A percentile compares a stretch with the other conserved stretches of the same genome.
Conservation (phyloP, 2,113 vertebrate genomes). For the Varanus komodoensis region DNA sequence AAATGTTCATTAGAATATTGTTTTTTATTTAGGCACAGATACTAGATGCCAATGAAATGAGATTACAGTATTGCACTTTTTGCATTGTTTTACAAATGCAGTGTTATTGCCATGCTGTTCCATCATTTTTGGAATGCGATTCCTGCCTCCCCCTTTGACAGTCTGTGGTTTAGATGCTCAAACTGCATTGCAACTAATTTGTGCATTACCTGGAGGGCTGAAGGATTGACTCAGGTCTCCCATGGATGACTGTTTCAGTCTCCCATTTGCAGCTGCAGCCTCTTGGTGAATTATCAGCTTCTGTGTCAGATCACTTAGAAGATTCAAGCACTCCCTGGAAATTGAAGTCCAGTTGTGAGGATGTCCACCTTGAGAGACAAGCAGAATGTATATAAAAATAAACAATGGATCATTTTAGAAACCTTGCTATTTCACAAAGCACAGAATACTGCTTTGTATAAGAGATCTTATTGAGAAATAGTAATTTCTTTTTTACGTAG, state of each 20-base stretch:
- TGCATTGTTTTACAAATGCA: neutral
- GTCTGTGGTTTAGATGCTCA: neutral
- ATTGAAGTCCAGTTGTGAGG: constrained; percentile 95
- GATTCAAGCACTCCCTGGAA: constrained; percentile 88
- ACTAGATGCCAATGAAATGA: neutral
- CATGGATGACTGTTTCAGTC: constrained; percentile 79
- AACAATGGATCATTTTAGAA: neutral
- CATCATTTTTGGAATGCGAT: neutral
- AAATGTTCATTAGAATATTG: neutral
- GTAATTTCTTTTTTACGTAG: constrained; percentile 18
- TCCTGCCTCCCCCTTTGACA: neutral
- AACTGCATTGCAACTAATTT: neutral
- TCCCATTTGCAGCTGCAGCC: constrained; percentile 89
- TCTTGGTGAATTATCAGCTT: constrained; percentile 89
- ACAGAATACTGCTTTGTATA: neutral
- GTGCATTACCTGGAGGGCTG: constrained; percentile 67
- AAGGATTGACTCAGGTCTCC: constrained; percentile 70
- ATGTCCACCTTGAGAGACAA: constrained; percentile 86
- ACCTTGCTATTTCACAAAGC: neutral
- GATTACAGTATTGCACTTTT: neutral
- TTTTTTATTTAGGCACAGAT: neutral
- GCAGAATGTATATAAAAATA: constrained; percentile 19
- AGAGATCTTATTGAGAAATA: neutral
- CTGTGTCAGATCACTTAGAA: constrained; percentile 89
- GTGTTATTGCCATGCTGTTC: neutral